Conservation (phyloP, 1,140 invertebrate species). For the Euglossa dilemma region DNA sequence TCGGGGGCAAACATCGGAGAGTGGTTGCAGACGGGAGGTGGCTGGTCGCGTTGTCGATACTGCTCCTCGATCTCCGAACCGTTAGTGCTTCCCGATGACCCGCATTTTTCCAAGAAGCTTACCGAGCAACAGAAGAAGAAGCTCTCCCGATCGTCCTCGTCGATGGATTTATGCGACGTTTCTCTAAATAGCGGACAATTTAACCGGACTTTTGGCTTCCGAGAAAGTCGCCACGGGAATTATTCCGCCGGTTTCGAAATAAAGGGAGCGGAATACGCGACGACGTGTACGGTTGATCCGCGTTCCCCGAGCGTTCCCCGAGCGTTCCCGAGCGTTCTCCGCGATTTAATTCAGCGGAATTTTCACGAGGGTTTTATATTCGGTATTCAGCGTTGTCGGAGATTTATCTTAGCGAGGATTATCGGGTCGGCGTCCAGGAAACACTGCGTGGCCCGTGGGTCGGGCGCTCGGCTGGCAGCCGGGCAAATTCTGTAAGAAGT, state of each 20-base stretch:
- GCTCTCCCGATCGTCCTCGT: neutral
- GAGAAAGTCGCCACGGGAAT: too few species aligned
- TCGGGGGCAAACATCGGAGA: neutral
- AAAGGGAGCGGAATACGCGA: neutral
- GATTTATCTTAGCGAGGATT: conserved; percentile 26
- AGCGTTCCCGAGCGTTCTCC: neutral
- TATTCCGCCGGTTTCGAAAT: neutral
- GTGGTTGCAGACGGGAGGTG: neutral
- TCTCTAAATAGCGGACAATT: neutral
- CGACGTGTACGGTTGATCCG: neutral
- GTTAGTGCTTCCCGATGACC: neutral
- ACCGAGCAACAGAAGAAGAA: neutral
- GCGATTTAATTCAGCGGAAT: conserved; percentile 4
- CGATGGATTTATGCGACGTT: neutral
- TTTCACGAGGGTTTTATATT: neutral
- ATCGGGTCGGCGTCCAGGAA: neutral
- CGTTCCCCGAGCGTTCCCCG: neutral
- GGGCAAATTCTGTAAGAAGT: conserved; percentile 59
- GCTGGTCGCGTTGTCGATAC: neutral
- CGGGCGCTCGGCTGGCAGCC: neutral
- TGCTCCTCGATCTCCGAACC: neutral
- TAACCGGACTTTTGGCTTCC: too few species aligned
- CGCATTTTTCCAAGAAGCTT: neutral
- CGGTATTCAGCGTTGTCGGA: conserved; percentile 3
- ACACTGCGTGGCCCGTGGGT: neutral